A percentile compares a stretch with the other conserved stretches of the same genome.
phyloP scores from a whole-genome alignment of 2,888 invertebrate species.

The Xylota segnis region DNA sequence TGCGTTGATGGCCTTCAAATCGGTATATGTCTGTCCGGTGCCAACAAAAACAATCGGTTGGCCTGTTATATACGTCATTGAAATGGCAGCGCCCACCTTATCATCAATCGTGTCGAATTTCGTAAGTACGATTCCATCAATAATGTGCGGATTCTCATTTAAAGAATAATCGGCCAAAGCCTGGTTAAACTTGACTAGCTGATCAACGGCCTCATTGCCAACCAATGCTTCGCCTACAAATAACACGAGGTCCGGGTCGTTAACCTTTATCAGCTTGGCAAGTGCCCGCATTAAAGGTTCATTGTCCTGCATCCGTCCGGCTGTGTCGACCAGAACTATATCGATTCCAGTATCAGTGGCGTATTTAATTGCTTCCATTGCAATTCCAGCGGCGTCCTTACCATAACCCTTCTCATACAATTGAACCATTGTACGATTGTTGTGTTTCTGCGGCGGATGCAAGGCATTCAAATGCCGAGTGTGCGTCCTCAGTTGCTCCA shows the following conservation, averaged over 20 bases:
- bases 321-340: constrained; percentile 98
- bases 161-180: constrained; percentile 96
- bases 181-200: constrained; percentile 99
- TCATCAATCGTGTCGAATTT: constrained; percentile 99
- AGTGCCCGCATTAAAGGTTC: constrained; percentile 99
- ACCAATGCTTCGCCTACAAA: constrained; percentile 99
- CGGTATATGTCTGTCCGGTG: constrained; percentile 99
- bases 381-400: constrained; percentile 99
- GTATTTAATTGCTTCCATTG: constrained; percentile 97
- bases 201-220: constrained; percentile 99
- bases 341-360: constrained; percentile 93
- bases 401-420: constrained; percentile 99
- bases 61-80: constrained; percentile 99
- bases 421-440: constrained; percentile 92
- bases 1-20: constrained; percentile 97
- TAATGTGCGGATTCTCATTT: constrained; percentile 92
- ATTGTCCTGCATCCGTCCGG: constrained; percentile 99
- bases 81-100: constrained; percentile 99
- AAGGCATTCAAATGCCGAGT: constrained; percentile 96
- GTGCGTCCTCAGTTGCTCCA: constrained; percentile 98
- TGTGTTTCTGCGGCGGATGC: constrained; percentile 92
- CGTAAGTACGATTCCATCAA: constrained; percentile 99
- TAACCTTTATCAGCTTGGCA: constrained; percentile 98
- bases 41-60: constrained; percentile 98
- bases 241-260: constrained; percentile 98